Base-by-base conservation (phyloP, 2,888 invertebrate species). In the Serripes groenlandicus region DNA sequence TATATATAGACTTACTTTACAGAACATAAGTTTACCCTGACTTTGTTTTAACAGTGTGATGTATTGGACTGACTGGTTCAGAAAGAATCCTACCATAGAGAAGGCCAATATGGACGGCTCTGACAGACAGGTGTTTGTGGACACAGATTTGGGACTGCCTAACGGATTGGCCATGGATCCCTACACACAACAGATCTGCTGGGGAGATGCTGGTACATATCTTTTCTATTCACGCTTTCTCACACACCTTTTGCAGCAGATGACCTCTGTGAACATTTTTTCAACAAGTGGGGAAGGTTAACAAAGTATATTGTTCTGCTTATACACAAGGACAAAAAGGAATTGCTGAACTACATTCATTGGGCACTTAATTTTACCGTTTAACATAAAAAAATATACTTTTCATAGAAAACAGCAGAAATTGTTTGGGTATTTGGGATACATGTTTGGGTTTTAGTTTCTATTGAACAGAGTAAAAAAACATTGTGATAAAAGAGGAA, bases 21-120 rank as follows among this genome's bases (percentile, higher is more conserved):
- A 42, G 42, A 42, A 42, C 42, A 42, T 42, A 42, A 15, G 15
- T 7, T 42, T 5, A 62, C 26, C 5, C 11, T 62, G 3, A 62
- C 23, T 62, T 62, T 23, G 21, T 5, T 34, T 21, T 66, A n/a
- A 9, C 94, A 98, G 98, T 54, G 98, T 98, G 95, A 96, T 99
- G 84, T 99, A 98, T 95, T 99, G 99, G 98, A 97, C 98, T 0
- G 99, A 99, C 95, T 99, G 99, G 99, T 97, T 98, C 94, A 96
- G 99, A 32, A 95, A 96, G 7, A 95, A 96, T 60, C 99, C 99
- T 0, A 98, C 98, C 95, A 97, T 99, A 88, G 99, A 99, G 95
- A 97, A 97, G 96, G 97, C 99, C 0, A 97, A 98, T 94, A 96
- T 99, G 96, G 99, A 99, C 94, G 99, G 99, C 9, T 96, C 97